phyloP scores from a whole-genome alignment of 2,113 vertebrate genomes.

The Ictalurus punctatus region DNA sequence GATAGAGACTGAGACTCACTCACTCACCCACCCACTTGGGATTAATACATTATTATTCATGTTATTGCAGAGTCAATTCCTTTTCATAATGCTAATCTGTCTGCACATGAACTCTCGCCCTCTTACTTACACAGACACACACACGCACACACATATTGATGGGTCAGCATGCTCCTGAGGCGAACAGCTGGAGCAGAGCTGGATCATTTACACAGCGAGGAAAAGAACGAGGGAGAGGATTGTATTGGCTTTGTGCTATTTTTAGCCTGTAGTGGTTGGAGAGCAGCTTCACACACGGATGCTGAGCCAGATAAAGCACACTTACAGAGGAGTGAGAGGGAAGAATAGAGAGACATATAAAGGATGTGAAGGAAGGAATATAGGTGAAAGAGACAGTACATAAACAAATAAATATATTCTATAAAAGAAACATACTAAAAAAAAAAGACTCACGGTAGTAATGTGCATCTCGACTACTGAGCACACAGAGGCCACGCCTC shows the following conservation, averaged over 20 bases:
- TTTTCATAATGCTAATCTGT: neutral
- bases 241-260: slow-evolving; percentile 62
- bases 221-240: slow-evolving; percentile 38
- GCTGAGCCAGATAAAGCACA: slow-evolving; percentile 43
- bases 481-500: neutral
- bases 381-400: neutral
- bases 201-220: slow-evolving; percentile 19
- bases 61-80: slow-evolving; percentile 22
- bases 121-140: neutral
- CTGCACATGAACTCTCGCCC: neutral
- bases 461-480: neutral
- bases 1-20: neutral
- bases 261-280: slow-evolving; percentile 71
- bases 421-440: neutral
- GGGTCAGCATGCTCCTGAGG: slow-evolving; percentile 4
- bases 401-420: neutral
- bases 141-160: neutral
- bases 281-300: slow-evolving; percentile 74
- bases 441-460: neutral
- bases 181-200: slow-evolving; percentile 13
- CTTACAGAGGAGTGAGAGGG: neutral
- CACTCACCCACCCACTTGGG: neutral
- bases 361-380: neutral
- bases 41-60: neutral
- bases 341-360: neutral